Conservation (phyloP, 1,140 invertebrate species). For the Cydia amplana region DNA sequence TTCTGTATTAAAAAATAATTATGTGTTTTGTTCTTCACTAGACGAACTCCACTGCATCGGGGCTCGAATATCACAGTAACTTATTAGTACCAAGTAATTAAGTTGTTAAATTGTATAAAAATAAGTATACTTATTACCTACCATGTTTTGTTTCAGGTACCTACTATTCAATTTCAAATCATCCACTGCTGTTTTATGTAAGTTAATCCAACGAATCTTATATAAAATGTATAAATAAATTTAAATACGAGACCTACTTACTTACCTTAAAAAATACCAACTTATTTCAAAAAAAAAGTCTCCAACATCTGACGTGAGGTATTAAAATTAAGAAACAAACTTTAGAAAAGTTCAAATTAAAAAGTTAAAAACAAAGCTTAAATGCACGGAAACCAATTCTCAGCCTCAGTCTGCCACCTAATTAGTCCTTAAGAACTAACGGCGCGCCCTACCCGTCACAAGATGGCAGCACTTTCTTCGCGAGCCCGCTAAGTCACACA, state of each 20-base stretch:
- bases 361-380: neutral
- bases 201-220: neutral
- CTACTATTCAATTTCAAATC: neutral
- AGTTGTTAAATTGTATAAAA: neutral
- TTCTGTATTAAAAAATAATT: too few relatives aligned
- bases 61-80: neutral
- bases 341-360: neutral
- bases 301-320: too few relatives aligned
- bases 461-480: conserved; percentile 61
- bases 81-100: too few relatives aligned
- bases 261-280: too few relatives aligned
- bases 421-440: conserved; percentile 34
- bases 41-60: neutral
- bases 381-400: neutral
- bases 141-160: neutral
- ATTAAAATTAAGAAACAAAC: neutral
- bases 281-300: too few relatives aligned
- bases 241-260: too few relatives aligned
- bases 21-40: neutral
- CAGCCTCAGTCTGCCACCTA: conserved; percentile 11
- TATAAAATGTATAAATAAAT: too few relatives aligned
- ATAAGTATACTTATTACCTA: neutral
- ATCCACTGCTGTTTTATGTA: neutral
- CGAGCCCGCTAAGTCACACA: conserved; percentile 45
- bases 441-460: conserved; percentile 57